Evolutionary conservation across 2,888 invertebrate genomes (phyloP), one percentile per base, ranked within the genome.

Genomic region (Rhingia rostrata): DNA sequence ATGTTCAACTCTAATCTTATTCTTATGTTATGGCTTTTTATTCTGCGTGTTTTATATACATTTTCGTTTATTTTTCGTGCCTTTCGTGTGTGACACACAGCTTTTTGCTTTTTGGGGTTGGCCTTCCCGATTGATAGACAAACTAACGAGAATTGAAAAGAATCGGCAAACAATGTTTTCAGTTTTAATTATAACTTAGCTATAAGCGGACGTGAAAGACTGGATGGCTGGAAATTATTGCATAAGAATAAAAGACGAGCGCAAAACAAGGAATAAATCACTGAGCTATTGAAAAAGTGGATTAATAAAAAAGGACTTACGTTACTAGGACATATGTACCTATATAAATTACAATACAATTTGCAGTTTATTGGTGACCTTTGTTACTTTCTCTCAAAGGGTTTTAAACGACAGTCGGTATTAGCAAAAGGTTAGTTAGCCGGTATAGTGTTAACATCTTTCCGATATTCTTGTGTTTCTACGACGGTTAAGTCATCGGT

Each of bases 121-220:
- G 77, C 82, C 72, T 82, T 70, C 53, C 45, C 45, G 39, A 78
- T 67, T 79, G 30, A 69, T 56, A 83, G 63, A 37, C 82, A 53
- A 79, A 79, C 74, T 80, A 79, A 58, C 58, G 64, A 73, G 56
- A 60, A 80, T 70, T 69, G 47, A 60, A 35, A 67, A 56, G 53
- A 80, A 74, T 70, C 75, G 79, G 56, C 63, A 47, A 80, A 63
- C 56, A 43, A 70, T 70, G 81, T 77, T 74, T 88, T 91, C 88
- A 91, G 90, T 90, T 90, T 89, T 88, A 88, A 89, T 89, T 89
- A 89, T 90, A 90, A 90, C 89, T 88, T 90, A 90, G 89, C 88
- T 87, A 88, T 88, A 88, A 89, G 89, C 89, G 89, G 90, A 90
- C 89, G 91, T 89, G 89, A 88, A 88, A 85, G 77, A 89, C 90